phyloP scores from a whole-genome alignment of 2,888 invertebrate genomes.

The Dermolepida albohirtum region DNA sequence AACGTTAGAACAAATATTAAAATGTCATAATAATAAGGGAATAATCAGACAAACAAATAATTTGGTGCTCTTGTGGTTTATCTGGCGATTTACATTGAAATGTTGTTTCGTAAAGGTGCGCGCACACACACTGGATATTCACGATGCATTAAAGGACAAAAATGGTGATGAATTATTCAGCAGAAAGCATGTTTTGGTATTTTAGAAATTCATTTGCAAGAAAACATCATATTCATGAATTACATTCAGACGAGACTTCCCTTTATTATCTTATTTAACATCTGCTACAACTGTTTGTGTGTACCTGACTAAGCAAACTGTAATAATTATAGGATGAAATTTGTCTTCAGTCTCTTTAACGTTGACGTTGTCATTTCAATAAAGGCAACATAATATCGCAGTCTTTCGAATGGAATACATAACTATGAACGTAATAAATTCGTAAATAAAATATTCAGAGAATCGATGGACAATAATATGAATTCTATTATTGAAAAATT shows the following conservation, averaged over 20 bases:
- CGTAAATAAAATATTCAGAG: too few species aligned
- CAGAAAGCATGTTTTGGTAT: slow-evolving; percentile 25
- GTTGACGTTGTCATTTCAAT: too few species aligned
- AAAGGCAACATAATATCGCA: too few species aligned
- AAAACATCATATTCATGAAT: slow-evolving; percentile 9
- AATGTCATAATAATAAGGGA: slow-evolving; percentile 14
- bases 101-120: slow-evolving; percentile 10
- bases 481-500: background rate
- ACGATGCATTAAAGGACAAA: slow-evolving; percentile 22
- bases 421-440: too few species aligned
- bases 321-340: too few species aligned
- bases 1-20: slow-evolving; percentile 30
- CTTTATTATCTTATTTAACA: too few species aligned
- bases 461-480: too few species aligned
- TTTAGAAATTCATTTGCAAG: slow-evolving; percentile 33
- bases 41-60: slow-evolving; percentile 17
- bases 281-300: too few species aligned
- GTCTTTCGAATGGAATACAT: too few species aligned
- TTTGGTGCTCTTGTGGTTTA: background rate
- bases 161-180: slow-evolving; percentile 35
- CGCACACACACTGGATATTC: slow-evolving; percentile 5
- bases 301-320: too few species aligned
- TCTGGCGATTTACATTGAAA: slow-evolving; percentile 14
- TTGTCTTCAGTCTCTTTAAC: too few species aligned
- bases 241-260: too few species aligned